Evolutionary conservation across 2,888 invertebrate species (phyloP), one percentile per base, ranked within the genome.

Genomic region (Pachymerium ferrugineum): DNA sequence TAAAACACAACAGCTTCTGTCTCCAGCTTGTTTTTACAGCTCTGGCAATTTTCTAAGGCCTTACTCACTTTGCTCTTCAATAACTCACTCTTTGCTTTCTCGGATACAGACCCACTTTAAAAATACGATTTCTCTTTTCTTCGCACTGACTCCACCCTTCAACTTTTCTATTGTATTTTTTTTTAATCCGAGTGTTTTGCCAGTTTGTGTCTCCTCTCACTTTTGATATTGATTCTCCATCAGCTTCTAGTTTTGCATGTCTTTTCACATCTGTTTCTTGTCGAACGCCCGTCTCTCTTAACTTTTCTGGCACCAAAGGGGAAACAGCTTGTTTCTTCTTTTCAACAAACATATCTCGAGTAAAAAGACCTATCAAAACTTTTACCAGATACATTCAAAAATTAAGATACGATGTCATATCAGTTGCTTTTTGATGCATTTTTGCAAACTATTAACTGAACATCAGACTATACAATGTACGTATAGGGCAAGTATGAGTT

Each of bases 191-290:
- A n/a, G n/a, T 47, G n/a, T 16, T 47, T 16, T 22, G 16, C 16
- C 47, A 16, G 47, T n/a, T 47, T 47, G 10, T n/a, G 19, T 22
- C 0, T 54, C n/a, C 22, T 54, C 19, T 54, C 47, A 16, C 47
- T 54, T n/a, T 54, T 54, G 47, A 22, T 54, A 54, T 54, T 54
- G 47, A 54, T 54, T 54, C 47, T 54, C 47, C 47, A 54, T 54
- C 47, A 54, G 47, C 14, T 54, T 12, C 16, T 54, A 19, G 47
- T 54, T 54, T 54, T 54, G 47, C 47, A 54, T 54, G 47, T 19
- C 19, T 54, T 19, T 54, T 22, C n/a, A 54, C 47, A 54, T 54
- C 47, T 54, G 47, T 19, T n/a, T 54, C 47, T 54, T 54, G 47
- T 54, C 47, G 47, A 54, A 54, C n/a, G 47, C 47, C 10, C 10